Conservation (phyloP, 2,888 invertebrate genomes). For the Apamea epomidion region DNA sequence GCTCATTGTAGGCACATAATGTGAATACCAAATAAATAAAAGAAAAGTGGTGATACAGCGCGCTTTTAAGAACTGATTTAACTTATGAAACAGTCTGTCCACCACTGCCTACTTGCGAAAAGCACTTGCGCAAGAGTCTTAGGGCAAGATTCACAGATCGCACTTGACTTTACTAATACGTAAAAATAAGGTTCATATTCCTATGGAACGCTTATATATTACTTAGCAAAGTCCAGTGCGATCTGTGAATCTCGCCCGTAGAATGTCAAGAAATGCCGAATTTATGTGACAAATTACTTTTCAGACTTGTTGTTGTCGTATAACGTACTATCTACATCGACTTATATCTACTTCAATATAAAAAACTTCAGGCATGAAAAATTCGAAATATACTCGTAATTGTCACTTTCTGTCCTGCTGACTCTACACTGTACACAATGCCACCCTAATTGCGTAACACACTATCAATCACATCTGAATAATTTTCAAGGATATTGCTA, state of each 20-base stretch:
- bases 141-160: not conserved
- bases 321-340: not conserved
- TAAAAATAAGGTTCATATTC: not conserved
- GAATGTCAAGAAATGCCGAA: not conserved
- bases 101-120: not conserved
- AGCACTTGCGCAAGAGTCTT: not conserved
- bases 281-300: not conserved
- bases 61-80: not conserved
- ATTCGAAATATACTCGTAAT: not conserved
- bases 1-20: constrained; percentile 34
- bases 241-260: not conserved
- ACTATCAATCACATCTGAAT: too few species aligned
- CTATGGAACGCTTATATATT: not conserved
- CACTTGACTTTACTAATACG: not conserved
- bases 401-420: not conserved
- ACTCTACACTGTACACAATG: not conserved
- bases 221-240: not conserved
- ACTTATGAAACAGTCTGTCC: not conserved
- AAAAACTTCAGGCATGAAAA: constrained; percentile 7
- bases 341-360: not conserved
- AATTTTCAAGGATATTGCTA: not conserved
- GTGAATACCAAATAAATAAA: constrained; percentile 30
- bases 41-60: too few species aligned
- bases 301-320: constrained; percentile 5
- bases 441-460: too few species aligned